Evolutionary conservation across 2,888 invertebrate species (phyloP), one percentile per base, ranked within the genome.

Genomic region (Spialia ferax): DNA sequence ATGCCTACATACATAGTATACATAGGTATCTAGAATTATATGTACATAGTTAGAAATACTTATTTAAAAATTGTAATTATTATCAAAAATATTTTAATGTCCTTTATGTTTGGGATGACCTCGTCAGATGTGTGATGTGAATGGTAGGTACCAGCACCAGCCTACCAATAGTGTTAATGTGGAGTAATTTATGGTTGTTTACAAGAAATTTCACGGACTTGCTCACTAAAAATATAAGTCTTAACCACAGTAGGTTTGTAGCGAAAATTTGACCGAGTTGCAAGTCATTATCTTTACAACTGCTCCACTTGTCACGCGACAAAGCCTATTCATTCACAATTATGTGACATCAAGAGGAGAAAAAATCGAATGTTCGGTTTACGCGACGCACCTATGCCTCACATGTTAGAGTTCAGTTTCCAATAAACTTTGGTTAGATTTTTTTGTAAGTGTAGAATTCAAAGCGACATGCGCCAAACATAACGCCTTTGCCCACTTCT

Each of bases 291-390:
- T 80, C 80, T 77, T 79, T 72, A 72, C 73, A 82, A 80, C 79
- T 85, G 79, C 74, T 83, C 79, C 84, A 88, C 89, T 90, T 92
- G 90, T 87, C 88, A 89, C 85, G 82, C 77, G 83, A 86, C 87
- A 85, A 87, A 86, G 83, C 80, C 83, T 83, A 86, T 89, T 90
- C 88, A 89, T 89, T 91, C 82, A 87, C 29, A 35, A 56, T 29
- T 55, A 55, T 55, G 18, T 52, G 20, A 48, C 48, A 15, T 48
- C 8, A 8, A 52, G 52, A 52, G 18, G 13, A n/a, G n/a, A 52
- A 22, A 52, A 23, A 18, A 48, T 8, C 11, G 48, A 2, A 50
- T 0, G 13, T 20, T 42, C 6, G 15, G 13, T 4, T 50, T 22
- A 22, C 11, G 13, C 6, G 22, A 50, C 8, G 0, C 11, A 8